Base-by-base conservation (phyloP, 2,113 vertebrate species). In the Peromyscus polionotus region DNA sequence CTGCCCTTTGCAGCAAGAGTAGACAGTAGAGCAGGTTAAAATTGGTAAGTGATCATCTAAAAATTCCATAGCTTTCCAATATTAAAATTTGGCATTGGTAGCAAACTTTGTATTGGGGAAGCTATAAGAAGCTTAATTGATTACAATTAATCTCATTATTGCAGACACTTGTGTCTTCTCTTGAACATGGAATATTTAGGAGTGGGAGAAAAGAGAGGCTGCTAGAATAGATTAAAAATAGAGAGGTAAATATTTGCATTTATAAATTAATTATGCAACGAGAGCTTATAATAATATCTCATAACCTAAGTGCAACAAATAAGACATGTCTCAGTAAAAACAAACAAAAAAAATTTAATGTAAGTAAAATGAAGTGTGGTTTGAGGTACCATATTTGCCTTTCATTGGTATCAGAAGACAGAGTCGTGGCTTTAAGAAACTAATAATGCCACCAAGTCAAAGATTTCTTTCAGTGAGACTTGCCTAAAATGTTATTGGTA, bases 301-400 rank as follows among this genome's bases (percentile, higher is more conserved):
- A 2, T 42, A 54, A 7, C 57, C 51, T 83, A 61, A 65, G 39
- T 54, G 22, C 59, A 42, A 84, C 14, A 31, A 0, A 36, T 22
- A 24, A n/a, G 3, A 24, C 24, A 1, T 54, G 20, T 3, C 67
- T 61, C 10, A 28, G 33, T 22, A 36, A 9, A 6, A 8, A 48
- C 45, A 48, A 6, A 48, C 45, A 48, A 48, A 48, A 48, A 48
- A 26, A 7, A 9, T 31, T 45, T 42, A 39, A 1, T 2, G 7
- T 24, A 51, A 22, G 72, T 8, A 20, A 42, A 48, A 22, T 48
- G 16, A 0, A 6, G n/a, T 14, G 12, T n/a, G 0, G 2, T 24
- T 45, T 0, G 2, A 20, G 13, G 61, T 24, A 20, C 10, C 1
- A 0, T 22, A 19, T 61, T 54, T 61, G 14, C 51, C 28, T 54